A percentile compares a stretch with the other conserved stretches of the same genome.
Conservation (phyloP, 2,888 invertebrate species). For the Leptogaster cylindrica region DNA sequence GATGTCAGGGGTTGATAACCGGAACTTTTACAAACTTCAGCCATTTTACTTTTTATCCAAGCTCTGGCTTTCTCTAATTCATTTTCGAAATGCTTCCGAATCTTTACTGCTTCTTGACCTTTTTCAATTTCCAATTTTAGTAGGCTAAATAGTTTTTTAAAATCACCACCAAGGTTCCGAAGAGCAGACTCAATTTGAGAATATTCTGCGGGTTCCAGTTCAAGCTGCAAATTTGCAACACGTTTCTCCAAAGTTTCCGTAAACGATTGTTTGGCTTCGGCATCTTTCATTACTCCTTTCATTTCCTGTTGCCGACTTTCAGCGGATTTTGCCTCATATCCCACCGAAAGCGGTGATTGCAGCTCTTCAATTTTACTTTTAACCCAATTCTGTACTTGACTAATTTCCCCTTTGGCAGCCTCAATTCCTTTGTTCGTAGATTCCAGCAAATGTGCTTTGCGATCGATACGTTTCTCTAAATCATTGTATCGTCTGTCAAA, state of each 20-base stretch:
- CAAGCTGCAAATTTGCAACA: conserved; percentile 81
- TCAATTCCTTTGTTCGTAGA: conserved; percentile 84
- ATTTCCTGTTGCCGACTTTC: conserved; percentile 76
- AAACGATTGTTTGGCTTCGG: conserved; percentile 81
- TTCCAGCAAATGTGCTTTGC: conserved; percentile 83
- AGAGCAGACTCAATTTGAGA: conserved; percentile 77
- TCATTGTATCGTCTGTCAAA: conserved; percentile 85
- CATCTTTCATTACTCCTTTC: conserved; percentile 79
- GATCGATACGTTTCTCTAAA: conserved; percentile 80
- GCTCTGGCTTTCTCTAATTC: conserved; percentile 79
- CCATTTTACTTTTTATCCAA: conserved; percentile 80
- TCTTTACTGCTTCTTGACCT: conserved; percentile 72
- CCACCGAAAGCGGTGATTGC: conserved; percentile 71
- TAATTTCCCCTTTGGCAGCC: conserved; percentile 80
- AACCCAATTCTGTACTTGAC: conserved; percentile 80
- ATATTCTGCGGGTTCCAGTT: conserved; percentile 84
- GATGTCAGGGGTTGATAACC: conserved; percentile 81
- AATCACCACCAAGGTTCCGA: conserved; percentile 75
- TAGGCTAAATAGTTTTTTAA: conserved; percentile 73
- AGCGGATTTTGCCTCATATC: conserved; percentile 78
- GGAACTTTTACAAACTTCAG: conserved; percentile 75
- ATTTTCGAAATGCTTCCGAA: conserved; percentile 77
- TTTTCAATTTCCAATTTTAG: conserved; percentile 77
- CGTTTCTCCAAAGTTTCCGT: conserved; percentile 84
- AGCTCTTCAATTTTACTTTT: conserved; percentile 74